Percentiles rank a stretch among this genome's conserved stretches.
Conservation (phyloP, 2,113 vertebrate species). For the Myrmecophaga tridactyla region DNA sequence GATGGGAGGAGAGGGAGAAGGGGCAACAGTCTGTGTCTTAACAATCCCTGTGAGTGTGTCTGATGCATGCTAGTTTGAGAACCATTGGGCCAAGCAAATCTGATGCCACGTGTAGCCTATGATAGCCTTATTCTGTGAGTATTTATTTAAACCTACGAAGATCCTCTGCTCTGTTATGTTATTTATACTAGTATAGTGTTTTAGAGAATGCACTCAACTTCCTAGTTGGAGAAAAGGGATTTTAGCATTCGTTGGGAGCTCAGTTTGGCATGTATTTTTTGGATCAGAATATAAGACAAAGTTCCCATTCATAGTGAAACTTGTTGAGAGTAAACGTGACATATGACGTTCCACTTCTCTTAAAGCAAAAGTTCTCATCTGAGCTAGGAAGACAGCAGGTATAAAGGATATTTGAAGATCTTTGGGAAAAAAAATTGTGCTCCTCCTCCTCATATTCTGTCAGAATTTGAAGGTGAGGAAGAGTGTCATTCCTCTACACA, state of each 20-base stretch:
- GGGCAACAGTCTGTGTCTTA: not conserved
- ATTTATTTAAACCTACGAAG: not conserved
- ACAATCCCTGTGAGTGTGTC: not conserved
- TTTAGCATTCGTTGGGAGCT: not conserved
- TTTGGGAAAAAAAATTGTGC: not conserved
- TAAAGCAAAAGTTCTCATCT: not conserved
- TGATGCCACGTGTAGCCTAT: not conserved
- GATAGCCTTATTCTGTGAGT: not conserved
- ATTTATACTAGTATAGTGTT: not conserved
- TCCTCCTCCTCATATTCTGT: not conserved
- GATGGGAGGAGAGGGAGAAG: not conserved
- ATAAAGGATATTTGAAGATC: not conserved
- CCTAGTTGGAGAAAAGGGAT: not conserved
- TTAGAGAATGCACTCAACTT: not conserved
- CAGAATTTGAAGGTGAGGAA: not conserved
- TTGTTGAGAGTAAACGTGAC: not conserved
- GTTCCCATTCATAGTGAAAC: not conserved
- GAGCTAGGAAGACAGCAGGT: not conserved
- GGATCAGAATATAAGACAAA: not conserved
- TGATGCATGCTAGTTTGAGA: not conserved
- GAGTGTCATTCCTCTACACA: not conserved
- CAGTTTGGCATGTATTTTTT: not conserved
- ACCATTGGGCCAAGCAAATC: not conserved
- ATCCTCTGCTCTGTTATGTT: not conserved
- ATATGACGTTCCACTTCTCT: not conserved